Evolutionary conservation across 2,888 invertebrate species (phyloP).

Genomic region (Harpalus rubripes): DNA sequence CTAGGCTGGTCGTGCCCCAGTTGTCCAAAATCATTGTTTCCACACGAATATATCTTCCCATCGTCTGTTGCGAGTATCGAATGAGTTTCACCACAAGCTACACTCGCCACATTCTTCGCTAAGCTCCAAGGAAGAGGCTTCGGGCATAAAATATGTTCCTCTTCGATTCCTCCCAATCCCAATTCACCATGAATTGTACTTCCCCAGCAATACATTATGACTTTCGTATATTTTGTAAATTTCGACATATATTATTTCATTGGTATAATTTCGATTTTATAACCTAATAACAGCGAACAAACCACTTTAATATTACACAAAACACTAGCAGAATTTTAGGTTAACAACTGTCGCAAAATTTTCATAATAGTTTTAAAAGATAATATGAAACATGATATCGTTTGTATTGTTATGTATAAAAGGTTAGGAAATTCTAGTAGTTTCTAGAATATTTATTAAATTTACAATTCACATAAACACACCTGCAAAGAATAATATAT

Average conservation of each 20-base stretch:
- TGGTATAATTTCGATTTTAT: slow-evolving; percentile 3
- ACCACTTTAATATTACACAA: slow-evolving; percentile 12
- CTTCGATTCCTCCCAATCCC: slow-evolving; percentile 88
- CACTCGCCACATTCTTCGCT: slow-evolving; percentile 79
- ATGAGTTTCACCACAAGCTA: slow-evolving; percentile 90
- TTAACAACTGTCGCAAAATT: slow-evolving; percentile 32
- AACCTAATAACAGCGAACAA: slow-evolving; percentile 23
- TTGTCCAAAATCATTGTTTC: slow-evolving; percentile 95
- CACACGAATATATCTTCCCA: slow-evolving; percentile 94
- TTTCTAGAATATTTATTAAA: slow-evolving; percentile 43
- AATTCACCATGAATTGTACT: slow-evolving; percentile 88
- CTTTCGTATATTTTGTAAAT: slow-evolving; percentile 11
- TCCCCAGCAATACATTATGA: slow-evolving; percentile 86
- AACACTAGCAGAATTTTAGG: slow-evolving; percentile 14
- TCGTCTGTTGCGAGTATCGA: slow-evolving; percentile 87
- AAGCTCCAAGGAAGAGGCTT: slow-evolving; percentile 82
- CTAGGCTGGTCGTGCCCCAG: slow-evolving; percentile 87
- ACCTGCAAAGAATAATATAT: slow-evolving; percentile 7
- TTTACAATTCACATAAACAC: neutral
- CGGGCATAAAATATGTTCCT: slow-evolving; percentile 83
- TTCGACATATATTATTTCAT: neutral
- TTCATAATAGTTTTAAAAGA: slow-evolving; percentile 7
- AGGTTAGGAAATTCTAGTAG: slow-evolving; percentile 46
- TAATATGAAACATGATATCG: slow-evolving; percentile 15
- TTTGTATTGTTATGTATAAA: slow-evolving; percentile 21